phyloP scores from a whole-genome alignment of 92 coral and sea anemone species.

The Diadumene lineata region DNA sequence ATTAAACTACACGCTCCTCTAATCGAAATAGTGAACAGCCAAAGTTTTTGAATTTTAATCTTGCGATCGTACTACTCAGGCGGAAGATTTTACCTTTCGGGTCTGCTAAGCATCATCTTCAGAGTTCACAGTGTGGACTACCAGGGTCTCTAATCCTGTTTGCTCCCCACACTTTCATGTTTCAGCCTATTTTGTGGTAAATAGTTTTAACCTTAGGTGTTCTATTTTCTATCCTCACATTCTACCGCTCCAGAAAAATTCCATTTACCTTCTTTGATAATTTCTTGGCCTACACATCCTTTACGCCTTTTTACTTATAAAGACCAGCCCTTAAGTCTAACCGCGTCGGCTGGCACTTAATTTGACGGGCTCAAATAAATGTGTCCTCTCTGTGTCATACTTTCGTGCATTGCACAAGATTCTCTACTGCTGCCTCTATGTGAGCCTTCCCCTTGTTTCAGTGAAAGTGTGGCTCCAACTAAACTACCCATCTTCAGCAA shows the following conservation, averaged over 20 bases:
- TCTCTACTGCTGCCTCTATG: conserved; percentile 92
- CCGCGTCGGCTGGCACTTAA: conserved; percentile 99
- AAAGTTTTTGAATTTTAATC: conserved; percentile 87
- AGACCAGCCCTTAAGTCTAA: conserved; percentile 86
- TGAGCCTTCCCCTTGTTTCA: conserved; percentile 92
- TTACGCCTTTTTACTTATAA: conserved; percentile 78
- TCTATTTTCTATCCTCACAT: conserved; percentile 83
- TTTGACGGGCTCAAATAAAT: conserved; percentile 76
- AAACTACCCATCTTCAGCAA: conserved; percentile 90
- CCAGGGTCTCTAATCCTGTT: conserved; percentile 98
- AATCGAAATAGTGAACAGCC: conserved; percentile 85
- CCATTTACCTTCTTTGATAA: conserved; percentile 70
- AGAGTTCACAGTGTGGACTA: conserved; percentile 89
- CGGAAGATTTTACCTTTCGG: conserved; percentile 74
- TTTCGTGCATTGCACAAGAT: conserved; percentile 89
- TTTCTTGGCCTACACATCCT: conserved; percentile 78
- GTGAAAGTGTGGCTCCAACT: conserved; percentile 91
- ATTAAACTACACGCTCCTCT: conserved; percentile 97
- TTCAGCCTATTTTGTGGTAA: conserved; percentile 73
- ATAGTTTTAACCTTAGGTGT: conserved; percentile 77
- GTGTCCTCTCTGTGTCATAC: conserved; percentile 93
- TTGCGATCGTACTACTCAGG: conserved; percentile 92
- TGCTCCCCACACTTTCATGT: conserved; percentile 91
- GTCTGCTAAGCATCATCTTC: conserved; percentile 69
- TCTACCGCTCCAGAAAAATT: conserved; percentile 87